Conservation (phyloP, 2,113 vertebrate genomes). For the Sterna hirundo region DNA sequence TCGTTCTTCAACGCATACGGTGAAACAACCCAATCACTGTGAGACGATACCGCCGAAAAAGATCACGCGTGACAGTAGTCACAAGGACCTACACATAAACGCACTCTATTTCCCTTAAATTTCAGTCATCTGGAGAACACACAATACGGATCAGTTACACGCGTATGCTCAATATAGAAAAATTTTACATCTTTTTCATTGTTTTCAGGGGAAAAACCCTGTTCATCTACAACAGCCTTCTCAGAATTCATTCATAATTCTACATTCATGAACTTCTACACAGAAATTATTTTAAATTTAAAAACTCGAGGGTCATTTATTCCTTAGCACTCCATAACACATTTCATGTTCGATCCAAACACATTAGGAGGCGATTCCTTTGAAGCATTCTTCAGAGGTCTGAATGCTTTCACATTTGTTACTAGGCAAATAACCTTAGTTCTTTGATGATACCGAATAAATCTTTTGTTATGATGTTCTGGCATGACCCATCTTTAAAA, state of each 20-base stretch:
- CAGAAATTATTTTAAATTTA: not conserved
- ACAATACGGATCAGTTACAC: not conserved
- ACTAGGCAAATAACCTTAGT: not conserved
- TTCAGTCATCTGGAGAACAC: not conserved
- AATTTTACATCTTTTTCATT: not conserved
- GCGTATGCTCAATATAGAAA: not conserved
- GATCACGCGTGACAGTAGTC: not conserved
- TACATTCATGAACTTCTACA: not conserved
- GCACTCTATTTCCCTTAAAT: not conserved
- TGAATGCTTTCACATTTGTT: not conserved
- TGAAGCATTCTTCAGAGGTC: not conserved
- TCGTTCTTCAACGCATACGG: not conserved
- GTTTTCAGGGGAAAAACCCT: not conserved
- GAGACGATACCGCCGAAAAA: not conserved
- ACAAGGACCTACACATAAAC: not conserved
- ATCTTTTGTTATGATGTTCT: not conserved
- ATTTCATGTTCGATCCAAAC: not conserved
- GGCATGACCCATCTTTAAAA: not conserved
- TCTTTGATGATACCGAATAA: not conserved
- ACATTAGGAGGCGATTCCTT: accelerated
- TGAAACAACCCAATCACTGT: not conserved
- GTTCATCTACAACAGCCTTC: not conserved
- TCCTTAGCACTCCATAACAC: not conserved
- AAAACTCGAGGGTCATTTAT: not conserved
- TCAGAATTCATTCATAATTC: not conserved